phyloP scores from a whole-genome alignment of 2,113 vertebrate species.

The Irena cyanogastra region DNA sequence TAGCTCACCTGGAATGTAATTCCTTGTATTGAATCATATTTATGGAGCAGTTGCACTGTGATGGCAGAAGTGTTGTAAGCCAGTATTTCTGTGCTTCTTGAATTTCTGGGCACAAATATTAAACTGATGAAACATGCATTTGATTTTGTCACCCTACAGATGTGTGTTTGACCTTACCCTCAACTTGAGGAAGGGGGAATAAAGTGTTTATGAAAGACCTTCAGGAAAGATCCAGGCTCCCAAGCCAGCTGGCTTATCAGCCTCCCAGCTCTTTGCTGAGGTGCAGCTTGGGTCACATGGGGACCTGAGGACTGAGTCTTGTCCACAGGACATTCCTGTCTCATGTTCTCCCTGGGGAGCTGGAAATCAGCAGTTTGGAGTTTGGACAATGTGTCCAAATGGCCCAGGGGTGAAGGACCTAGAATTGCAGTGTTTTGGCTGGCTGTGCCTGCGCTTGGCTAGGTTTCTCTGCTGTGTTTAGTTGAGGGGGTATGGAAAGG shows the following conservation, averaged over 20 bases:
- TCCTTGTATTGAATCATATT: background rate
- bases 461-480: background rate
- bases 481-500: background rate
- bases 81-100: background rate
- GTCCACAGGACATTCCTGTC: background rate
- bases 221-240: background rate
- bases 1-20: background rate
- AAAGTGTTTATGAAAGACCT: background rate
- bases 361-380: background rate
- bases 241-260: background rate
- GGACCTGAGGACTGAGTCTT: background rate
- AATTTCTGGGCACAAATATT: background rate
- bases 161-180: background rate
- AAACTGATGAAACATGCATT: background rate
- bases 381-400: background rate
- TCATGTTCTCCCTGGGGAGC: background rate
- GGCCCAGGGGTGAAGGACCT: background rate
- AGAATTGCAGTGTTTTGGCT: background rate
- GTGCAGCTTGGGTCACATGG: fast-evolving
- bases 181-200: background rate
- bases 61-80: background rate
- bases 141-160: background rate
- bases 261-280: background rate
- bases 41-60: background rate
- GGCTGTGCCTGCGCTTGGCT: background rate